Base-by-base conservation (phyloP, 2,113 vertebrate genomes). In the Orcinus orca region DNA sequence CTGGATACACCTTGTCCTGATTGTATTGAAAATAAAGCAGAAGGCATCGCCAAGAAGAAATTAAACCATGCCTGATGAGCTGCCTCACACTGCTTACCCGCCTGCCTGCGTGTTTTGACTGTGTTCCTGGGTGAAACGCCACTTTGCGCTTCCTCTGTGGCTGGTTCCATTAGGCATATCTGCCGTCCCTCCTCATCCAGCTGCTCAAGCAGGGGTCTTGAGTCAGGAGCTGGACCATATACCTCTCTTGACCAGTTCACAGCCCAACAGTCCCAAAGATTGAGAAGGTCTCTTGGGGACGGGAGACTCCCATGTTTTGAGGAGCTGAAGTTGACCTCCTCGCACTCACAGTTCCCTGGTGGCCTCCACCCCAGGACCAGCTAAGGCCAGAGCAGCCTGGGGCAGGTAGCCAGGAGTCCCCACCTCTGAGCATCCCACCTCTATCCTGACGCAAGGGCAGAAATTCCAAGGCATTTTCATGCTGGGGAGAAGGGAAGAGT, bases 111-210 rank as follows among this genome's bases (percentile, higher is more conserved):
- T 0, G 53, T 11, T 20, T 33, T 1, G 23, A 58, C 20, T 31
- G 18, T 9, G 4, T 25, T 17, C 8, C n/a, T 8, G 26, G 38
- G 60, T 1, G 29, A 29, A 9, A 1, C 0, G 38, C 17, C 4
- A 2, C 31, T 58, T 3, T 20, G 41, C 15, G 21, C 38, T 18
- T 21, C 38, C 26, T 65, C 58, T 21, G 11, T 1, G 6, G 73
- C 44, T 9, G 41, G 18, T 53, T 41, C 41, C 50, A 5, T 13
- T 23, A 26, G 38, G 44, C 15, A 14, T 5, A 3, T 21, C 87
- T 74, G n/a, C 33, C 31, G 23, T 29, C 41, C 38, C 18, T 15
- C 44, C 18, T 12, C 15, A 3, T 6, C 26, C 62, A 13, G 20
- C 58, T 31, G 67, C 53, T 29, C 25, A 36, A 12, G 79, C 83